phyloP scores from a whole-genome alignment of 1,140 invertebrate genomes.

The Sycophila sp. region DNA sequence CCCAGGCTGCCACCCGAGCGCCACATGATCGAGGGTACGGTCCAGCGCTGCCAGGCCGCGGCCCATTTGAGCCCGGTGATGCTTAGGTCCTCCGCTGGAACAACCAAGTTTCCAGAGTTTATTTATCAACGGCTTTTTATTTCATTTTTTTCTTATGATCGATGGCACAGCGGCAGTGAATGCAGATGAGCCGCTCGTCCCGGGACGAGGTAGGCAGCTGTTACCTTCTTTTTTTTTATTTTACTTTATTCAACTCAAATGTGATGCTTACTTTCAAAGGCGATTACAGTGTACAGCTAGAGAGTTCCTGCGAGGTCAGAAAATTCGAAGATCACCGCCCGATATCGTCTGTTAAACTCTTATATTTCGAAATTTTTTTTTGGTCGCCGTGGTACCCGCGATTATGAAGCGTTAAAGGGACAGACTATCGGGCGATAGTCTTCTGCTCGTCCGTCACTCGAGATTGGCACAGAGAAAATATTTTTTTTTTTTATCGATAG shows the following conservation, averaged over 20 bases:
- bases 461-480: neutral
- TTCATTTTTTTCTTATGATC: neutral
- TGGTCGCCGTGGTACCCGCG: too few relatives aligned
- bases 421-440: slow-evolving; percentile 10
- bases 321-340: neutral
- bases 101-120: slow-evolving; percentile 47
- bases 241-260: neutral
- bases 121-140: slow-evolving; percentile 27
- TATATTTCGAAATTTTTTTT: too few relatives aligned
- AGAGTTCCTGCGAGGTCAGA: neutral
- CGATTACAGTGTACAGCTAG: neutral
- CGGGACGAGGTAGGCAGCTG: too few relatives aligned
- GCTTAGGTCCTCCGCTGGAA: slow-evolving; percentile 74
- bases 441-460: neutral
- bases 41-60: slow-evolving; percentile 64
- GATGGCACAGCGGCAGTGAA: neutral
- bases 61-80: slow-evolving; percentile 76
- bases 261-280: neutral
- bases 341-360: too few relatives aligned
- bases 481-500: neutral
- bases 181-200: neutral
- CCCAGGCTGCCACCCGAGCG: slow-evolving; percentile 57
- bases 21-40: slow-evolving; percentile 66
- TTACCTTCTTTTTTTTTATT: neutral
- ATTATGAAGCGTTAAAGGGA: too few relatives aligned